A percentile compares a stretch with the other conserved stretches of the same genome.
Conservation (phyloP, 2,797 vertebrate genomes). For the Rostrhamus sociabilis region DNA sequence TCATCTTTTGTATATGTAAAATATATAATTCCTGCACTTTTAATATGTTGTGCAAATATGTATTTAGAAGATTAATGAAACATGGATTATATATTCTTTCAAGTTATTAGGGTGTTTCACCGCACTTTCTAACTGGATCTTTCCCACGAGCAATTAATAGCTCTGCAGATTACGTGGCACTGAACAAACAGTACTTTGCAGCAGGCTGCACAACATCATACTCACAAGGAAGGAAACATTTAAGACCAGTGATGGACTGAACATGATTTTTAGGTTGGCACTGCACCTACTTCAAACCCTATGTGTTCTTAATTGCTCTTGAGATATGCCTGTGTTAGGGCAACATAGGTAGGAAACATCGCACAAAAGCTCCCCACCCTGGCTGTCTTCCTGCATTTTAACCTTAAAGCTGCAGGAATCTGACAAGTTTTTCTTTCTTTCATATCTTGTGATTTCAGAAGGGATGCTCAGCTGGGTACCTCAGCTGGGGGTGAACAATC, state of each 20-base stretch:
- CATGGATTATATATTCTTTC: background rate
- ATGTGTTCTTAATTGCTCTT: background rate
- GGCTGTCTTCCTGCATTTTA: background rate
- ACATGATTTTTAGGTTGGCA: background rate
- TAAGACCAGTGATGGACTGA: background rate
- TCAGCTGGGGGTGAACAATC: background rate
- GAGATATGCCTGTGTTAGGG: background rate
- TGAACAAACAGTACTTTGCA: background rate
- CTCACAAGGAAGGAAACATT: background rate
- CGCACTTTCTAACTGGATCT: background rate
- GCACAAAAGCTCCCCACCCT: background rate
- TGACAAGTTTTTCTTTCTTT: background rate
- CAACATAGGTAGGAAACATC: background rate
- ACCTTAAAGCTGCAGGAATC: background rate
- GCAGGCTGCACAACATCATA: background rate
- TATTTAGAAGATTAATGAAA: background rate
- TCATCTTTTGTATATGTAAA: background rate
- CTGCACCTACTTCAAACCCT: background rate
- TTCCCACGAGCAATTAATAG: background rate
- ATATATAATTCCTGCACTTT: background rate
- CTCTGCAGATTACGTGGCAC: background rate
- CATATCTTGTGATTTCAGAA: background rate
- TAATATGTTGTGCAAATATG: background rate
- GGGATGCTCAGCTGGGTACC: background rate
- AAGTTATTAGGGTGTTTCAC: background rate